Base-by-base conservation (phyloP, 2,797 vertebrate species). In the Lycodopsis pacificus region DNA sequence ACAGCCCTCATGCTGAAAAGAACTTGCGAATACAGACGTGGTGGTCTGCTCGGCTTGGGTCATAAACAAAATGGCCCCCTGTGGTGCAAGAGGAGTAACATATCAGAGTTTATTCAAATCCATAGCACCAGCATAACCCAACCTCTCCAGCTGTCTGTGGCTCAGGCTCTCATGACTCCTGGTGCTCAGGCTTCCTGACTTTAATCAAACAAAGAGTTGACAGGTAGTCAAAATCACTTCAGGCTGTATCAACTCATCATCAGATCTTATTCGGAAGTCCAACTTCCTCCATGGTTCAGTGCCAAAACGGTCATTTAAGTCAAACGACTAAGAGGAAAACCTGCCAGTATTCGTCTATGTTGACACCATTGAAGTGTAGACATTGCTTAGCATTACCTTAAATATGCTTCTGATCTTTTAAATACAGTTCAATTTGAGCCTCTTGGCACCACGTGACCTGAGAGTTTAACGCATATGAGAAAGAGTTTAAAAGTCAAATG, bases 31-130 rank as follows among this genome's bases (percentile, higher is more conserved):
- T 51, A 81, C 86, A 86, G 75, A 80, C 84, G 61, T 19, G 91
- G 90, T 93, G 92, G 93, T 93, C 92, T 88, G 73, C 71, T 84
- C 51, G 19, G 80, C 67, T 54, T 42, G 58, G 81, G 76, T 80
- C 77, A 79, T 89, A 90, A 92, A 90, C 86, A 91, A 92, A 90
- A 93, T 32, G 79, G 80, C 77, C 78, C 85, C 83, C 85, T 78
- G 82, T 14, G 65, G 89, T 83, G 77, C 76, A 65, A 84, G 65
- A 82, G 54, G 53, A 90, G 82, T 40, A 84, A 85, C 79, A 72
- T 87, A 89, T 79, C 79, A 76, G 62, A 81, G 82, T 90, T 91
- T 83, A 84, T 80, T 84, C 84, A 92, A 89, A 93, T 84, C 73
- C 59, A 78, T 65, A 82, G 72, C 84, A 82, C 51, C 6, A 77